phyloP scores from a whole-genome alignment of 2,797 vertebrate species.

The Hyperoplus lanceolatus region DNA sequence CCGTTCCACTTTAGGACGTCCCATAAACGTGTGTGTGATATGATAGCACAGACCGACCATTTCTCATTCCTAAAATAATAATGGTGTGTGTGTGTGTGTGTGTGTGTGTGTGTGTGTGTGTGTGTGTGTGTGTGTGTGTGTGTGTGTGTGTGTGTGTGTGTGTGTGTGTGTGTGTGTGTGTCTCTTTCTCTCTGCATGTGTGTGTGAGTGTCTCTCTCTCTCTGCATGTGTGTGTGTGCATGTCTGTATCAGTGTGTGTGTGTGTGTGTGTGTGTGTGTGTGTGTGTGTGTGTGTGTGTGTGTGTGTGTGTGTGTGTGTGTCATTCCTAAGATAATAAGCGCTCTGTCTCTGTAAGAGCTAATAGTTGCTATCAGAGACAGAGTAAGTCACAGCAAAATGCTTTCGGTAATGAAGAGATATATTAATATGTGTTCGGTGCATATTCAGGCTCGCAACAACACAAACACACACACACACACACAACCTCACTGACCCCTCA shows the following conservation, averaged over 20 bases:
- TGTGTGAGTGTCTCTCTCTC: too few relatives aligned
- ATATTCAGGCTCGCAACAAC: constrained; percentile 75
- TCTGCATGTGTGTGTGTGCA: too few relatives aligned
- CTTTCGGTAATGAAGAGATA: constrained; percentile 65
- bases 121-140: too few relatives aligned
- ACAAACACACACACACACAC: constrained; percentile 66
- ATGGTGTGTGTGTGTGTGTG: too few relatives aligned
- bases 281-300: too few relatives aligned
- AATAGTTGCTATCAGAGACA: constrained; percentile 60
- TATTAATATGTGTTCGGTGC: constrained; percentile 64
- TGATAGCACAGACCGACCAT: constrained; percentile 44
- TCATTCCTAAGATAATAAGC: constrained; percentile 58
- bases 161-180: too few relatives aligned
- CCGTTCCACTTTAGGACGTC: constrained; percentile 11
- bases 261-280: too few relatives aligned
- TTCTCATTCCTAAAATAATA: constrained; percentile 52
- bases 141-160: too few relatives aligned
- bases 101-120: too few relatives aligned
- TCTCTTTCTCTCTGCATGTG: too few relatives aligned
- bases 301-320: constrained; percentile 14
- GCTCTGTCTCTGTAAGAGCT: constrained; percentile 56
- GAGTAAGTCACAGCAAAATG: constrained; percentile 63
- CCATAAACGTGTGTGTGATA: constrained; percentile 37
- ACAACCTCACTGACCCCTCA: constrained; percentile 63
- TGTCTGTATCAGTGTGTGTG: too few relatives aligned